A percentile compares a stretch with the other conserved stretches of the same genome.
phyloP scores from a whole-genome alignment of 1,140 invertebrate species.

The Micrasema longulum region DNA sequence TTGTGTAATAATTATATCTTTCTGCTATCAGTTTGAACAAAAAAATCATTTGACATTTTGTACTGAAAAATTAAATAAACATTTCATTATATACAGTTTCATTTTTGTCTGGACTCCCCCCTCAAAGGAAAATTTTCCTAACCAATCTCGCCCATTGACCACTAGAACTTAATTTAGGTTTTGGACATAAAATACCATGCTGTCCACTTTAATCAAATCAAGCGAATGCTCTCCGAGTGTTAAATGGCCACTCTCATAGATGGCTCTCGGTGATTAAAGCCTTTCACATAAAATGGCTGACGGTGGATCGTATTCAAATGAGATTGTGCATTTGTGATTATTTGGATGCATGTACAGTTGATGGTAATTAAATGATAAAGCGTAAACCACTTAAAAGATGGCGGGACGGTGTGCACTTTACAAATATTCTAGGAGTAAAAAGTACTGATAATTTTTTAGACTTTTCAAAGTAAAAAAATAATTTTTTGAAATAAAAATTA shows the following conservation, averaged over 20 bases:
- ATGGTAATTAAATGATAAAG: slow-evolving; percentile 15
- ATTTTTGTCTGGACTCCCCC: no score
- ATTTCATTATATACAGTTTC: no score
- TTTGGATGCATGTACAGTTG: slow-evolving; percentile 7
- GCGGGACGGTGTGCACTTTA: no score
- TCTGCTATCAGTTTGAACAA: no score
- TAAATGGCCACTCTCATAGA: slow-evolving; percentile 38
- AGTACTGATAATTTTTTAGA: no score
- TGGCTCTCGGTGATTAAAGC: slow-evolving; percentile 43
- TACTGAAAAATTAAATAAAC: no score
- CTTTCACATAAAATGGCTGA: slow-evolving; percentile 20
- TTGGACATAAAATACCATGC: slow-evolving; percentile 28
- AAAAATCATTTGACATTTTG: no score
- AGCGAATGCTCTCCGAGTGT: slow-evolving; percentile 40
- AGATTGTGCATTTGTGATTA: slow-evolving; percentile 39
- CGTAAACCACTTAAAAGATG: slow-evolving; percentile 1
- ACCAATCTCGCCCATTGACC: not conserved
- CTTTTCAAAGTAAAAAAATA: no score
- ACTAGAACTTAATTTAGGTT: slow-evolving; percentile 10
- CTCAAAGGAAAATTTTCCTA: no score
- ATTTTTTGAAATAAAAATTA: no score
- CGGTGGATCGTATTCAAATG: slow-evolving; percentile 31
- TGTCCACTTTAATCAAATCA: slow-evolving; percentile 53
- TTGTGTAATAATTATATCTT: no score
- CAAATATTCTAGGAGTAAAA: no score